Base-by-base conservation (phyloP, 1,140 invertebrate species). In the Halyomorpha halys region DNA sequence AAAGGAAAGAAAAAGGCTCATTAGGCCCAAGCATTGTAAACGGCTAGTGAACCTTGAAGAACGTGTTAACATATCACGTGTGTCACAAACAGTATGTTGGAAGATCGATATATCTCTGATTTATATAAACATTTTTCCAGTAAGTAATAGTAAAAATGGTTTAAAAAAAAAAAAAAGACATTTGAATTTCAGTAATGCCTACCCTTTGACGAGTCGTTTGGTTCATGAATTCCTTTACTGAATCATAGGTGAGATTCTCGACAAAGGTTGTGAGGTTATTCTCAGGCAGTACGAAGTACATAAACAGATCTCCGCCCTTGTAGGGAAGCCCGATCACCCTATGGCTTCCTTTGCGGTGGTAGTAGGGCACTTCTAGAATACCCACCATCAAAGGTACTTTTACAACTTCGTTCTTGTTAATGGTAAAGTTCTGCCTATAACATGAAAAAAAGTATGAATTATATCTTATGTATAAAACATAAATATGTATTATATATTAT, bases 321-420 rank as follows among this genome's bases (percentile, higher is more conserved):
- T 91, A 91, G 0, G 88, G 87, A 3, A 91, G 70, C 5, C 80
- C 84, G 34, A 90, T 70, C 30, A 89, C 83, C 68, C 83, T 78
- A 62, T 79, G 82, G 21, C 77, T 79, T 64, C 82, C 69, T 65
- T 72, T 68, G 56, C 70, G 72, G 68, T 81, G 79, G 70, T 78
- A 77, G 68, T 83, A 85, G 0, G 77, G 79, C 64, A 84, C 80
- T 6, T 76, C 69, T 0, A 78, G 77, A 13, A 76, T 78, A 44
- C 81, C 82, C 13, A 77, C 79, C 87, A 89, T 89, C 78, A 86
- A 81, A 19, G 81, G 74, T 0, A 85, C 78, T 16, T 75, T 71
- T 3, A 85, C 68, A 0, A 70, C 68, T 34, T 78, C 71, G 0
- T 76, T 72, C n/a, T 78, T 69, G 16, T 74, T 61, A 8, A 61